Percentiles rank a stretch among this genome's conserved stretches.
Evolutionary conservation across 37 sponge, comb jelly and placozoan genomes (phyloP).

Genomic region (Crambe crambe): DNA sequence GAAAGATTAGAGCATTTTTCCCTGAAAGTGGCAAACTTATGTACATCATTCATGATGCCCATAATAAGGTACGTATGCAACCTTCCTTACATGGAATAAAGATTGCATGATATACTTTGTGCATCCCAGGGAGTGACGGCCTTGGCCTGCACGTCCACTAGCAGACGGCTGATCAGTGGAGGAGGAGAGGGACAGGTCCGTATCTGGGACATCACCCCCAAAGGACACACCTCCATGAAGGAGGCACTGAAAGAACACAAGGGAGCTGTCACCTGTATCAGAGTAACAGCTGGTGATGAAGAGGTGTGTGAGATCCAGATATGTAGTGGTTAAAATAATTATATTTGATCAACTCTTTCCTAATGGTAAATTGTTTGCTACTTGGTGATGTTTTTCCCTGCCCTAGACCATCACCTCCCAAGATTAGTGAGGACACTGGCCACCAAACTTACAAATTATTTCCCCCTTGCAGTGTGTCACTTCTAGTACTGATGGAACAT

Average conservation of each 20-base stretch:
- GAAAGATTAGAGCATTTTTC: conserved; percentile 90
- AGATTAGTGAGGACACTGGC: background rate
- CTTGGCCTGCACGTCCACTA: conserved; percentile 76
- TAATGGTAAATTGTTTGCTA: background rate
- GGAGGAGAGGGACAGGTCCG: conserved; percentile 99
- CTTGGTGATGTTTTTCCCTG: too few relatives aligned
- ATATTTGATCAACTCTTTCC: background rate
- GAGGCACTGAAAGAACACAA: conserved; percentile 97
- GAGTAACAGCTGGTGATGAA: conserved; percentile 65
- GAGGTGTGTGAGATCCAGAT: conserved; percentile 40
- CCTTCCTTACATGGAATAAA: background rate
- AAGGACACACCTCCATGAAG: conserved; percentile 65
- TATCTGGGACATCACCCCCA: conserved; percentile 83
- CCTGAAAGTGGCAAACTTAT: conserved; percentile 87
- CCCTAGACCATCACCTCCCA: too few relatives aligned
- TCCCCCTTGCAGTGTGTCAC: conserved; percentile 80
- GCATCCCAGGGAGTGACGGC: conserved; percentile 91
- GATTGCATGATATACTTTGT: background rate
- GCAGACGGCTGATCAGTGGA: conserved; percentile 84
- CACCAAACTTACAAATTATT: background rate
- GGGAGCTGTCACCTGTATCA: conserved; percentile 91
- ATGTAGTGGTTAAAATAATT: background rate
- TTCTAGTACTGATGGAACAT: conserved; percentile 91
- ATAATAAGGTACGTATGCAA: conserved; percentile 73
- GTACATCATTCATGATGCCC: conserved; percentile 97